A percentile compares a stretch with the other conserved stretches of the same genome.
phyloP scores from a whole-genome alignment of 2,797 vertebrate genomes.

The Sebastes goodei region DNA sequence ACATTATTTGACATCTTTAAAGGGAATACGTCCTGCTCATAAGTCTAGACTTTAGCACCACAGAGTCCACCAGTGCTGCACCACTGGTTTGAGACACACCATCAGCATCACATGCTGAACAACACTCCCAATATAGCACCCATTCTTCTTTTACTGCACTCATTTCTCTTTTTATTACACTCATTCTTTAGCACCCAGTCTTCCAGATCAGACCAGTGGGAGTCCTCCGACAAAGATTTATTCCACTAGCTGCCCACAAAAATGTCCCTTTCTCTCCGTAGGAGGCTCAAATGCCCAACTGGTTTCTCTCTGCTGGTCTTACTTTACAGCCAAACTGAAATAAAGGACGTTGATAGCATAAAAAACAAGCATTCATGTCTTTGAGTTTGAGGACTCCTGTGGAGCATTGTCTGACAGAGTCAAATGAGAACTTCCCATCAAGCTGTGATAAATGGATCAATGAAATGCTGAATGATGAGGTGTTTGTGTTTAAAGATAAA shows the following conservation, averaged over 20 bases:
- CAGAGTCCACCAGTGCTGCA: background rate
- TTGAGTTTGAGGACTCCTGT: background rate
- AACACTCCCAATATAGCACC: background rate
- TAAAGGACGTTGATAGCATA: background rate
- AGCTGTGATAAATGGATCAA: constrained; percentile 22
- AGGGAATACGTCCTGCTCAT: too few species aligned
- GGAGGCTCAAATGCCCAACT: background rate
- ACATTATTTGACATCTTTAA: background rate
- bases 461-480: constrained; percentile 10
- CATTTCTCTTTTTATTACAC: constrained; percentile 18
- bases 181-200: constrained; percentile 20
- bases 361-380: background rate
- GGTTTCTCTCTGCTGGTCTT: background rate
- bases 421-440: background rate
- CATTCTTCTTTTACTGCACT: background rate
- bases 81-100: background rate
- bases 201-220: constrained; percentile 6
- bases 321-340: constrained; percentile 1
- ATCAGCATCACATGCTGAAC: background rate
- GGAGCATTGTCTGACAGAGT: background rate
- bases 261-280: background rate
- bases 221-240: constrained; percentile 15
- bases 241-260: constrained; percentile 1
- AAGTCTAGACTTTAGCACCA: background rate
- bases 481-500: constrained; percentile 12